These are phyloP conservation scores for Catotricha subobsoleta DNA, from an alignment of 2,888 invertebrate species.

Conservation along the genomic window DNA sequence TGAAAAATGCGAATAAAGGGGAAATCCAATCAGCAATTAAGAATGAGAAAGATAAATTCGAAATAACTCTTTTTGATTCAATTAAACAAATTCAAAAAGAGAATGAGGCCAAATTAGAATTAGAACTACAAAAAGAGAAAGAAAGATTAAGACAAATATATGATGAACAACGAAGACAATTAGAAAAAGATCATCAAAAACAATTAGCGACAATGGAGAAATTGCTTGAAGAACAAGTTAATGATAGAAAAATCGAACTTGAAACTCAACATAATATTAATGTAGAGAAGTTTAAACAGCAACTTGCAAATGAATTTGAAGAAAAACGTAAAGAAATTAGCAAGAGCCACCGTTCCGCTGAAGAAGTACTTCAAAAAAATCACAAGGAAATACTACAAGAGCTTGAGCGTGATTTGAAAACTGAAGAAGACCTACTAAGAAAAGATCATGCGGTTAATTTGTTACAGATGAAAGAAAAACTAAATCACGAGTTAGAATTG, in stretches of 20 bases:
- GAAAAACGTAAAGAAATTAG: slow-evolving; percentile 34
- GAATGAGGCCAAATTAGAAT: not conserved
- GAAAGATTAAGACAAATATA: slow-evolving; percentile 24
- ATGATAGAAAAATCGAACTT: slow-evolving; percentile 13
- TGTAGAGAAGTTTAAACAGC: slow-evolving; percentile 20
- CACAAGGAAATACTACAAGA: slow-evolving; percentile 26
- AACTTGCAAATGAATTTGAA: slow-evolving; percentile 30
- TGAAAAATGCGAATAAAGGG: not conserved
- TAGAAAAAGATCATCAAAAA: slow-evolving; percentile 31
- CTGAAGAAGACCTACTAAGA: slow-evolving; percentile 46
- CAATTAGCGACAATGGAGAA: slow-evolving; percentile 31
- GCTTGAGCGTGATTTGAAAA: slow-evolving; percentile 26
- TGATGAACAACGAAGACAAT: slow-evolving; percentile 25
- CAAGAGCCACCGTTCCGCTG: slow-evolving; percentile 31
- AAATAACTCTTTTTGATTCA: no score
- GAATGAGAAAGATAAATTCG: not conserved
- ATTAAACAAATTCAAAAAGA: not conserved
- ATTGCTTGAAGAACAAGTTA: slow-evolving; percentile 31
- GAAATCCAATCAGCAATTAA: not conserved
- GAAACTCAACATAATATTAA: slow-evolving; percentile 20
- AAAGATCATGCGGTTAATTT: slow-evolving; percentile 49
- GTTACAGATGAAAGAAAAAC: slow-evolving; percentile 41
- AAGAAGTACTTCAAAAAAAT: slow-evolving; percentile 25
- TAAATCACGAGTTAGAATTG: slow-evolving; percentile 37
- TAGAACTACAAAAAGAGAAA: slow-evolving; percentile 10